Evolutionary conservation across 2,113 vertebrate species (phyloP).

Genomic region (Bufo gargarizans): DNA sequence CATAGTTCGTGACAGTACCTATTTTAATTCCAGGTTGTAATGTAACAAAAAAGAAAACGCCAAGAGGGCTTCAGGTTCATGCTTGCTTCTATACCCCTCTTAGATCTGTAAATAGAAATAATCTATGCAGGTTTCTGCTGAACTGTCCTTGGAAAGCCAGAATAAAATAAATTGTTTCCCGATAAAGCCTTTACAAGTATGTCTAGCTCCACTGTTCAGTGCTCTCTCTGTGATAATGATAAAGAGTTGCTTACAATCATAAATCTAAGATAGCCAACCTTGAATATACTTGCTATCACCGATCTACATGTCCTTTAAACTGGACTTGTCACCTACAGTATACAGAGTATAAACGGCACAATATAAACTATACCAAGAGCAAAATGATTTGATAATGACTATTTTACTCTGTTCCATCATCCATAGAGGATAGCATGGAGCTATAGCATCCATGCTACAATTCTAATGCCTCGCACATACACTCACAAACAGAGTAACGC

Average conservation of each 20-base stretch:
- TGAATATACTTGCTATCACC: not conserved
- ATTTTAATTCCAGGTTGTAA: too few relatives aligned
- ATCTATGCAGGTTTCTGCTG: slow-evolving; percentile 17
- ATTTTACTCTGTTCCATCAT: not conserved
- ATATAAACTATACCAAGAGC: not conserved
- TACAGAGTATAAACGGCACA: not conserved
- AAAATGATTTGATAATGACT: too few relatives aligned
- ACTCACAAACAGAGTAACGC: too few relatives aligned
- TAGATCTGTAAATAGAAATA: not conserved
- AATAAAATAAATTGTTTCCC: slow-evolving; percentile 31
- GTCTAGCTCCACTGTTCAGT: not conserved
- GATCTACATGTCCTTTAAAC: slow-evolving; percentile 20
- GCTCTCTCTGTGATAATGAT: slow-evolving; percentile 2
- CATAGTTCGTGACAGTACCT: too few relatives aligned
- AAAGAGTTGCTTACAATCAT: slow-evolving; percentile 26
- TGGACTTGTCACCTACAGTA: not conserved
- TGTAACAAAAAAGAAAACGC: too few relatives aligned
- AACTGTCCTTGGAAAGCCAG: slow-evolving; percentile 21
- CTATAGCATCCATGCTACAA: not conserved
- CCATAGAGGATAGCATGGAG: not conserved
- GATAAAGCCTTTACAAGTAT: slow-evolving; percentile 12
- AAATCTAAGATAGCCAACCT: slow-evolving; percentile 26
- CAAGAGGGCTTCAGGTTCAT: not conserved
- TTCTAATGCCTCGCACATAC: too few relatives aligned
- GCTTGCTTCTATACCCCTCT: not conserved